A percentile compares a stretch with the other conserved stretches of the same genome.
These are phyloP conservation scores for Drosophila recens DNA, from an alignment of 2,888 invertebrate species.

Conservation along the genomic window DNA sequence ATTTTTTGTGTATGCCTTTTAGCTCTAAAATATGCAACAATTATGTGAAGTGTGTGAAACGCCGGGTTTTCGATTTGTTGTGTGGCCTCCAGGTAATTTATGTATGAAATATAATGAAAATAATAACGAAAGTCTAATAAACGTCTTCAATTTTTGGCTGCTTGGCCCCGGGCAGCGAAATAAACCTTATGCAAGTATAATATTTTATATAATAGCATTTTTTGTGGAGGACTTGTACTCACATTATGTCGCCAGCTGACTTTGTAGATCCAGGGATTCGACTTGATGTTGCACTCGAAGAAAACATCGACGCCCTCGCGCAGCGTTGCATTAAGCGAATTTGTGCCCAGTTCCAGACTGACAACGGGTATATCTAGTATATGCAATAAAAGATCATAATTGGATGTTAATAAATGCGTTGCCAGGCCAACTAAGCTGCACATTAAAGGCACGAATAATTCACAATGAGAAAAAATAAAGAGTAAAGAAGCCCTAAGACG, in stretches of 20 bases:
- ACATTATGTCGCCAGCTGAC: constrained; percentile 92
- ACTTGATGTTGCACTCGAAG: constrained; percentile 95
- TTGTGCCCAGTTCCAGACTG: constrained; percentile 92
- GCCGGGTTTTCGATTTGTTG: constrained; percentile 53
- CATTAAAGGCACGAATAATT: constrained; percentile 29
- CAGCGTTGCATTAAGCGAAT: constrained; percentile 90
- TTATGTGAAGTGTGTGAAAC: constrained; percentile 51
- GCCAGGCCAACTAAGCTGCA: constrained; percentile 26
- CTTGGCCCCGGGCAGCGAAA: constrained; percentile 10
- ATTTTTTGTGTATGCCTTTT: constrained; percentile 38
- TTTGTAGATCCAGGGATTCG: constrained; percentile 93
- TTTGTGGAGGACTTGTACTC: constrained; percentile 83
- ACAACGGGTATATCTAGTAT: constrained; percentile 92
- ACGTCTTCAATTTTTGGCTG: constrained; percentile 44
- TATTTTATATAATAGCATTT: background rate
- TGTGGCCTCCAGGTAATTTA: constrained; percentile 71
- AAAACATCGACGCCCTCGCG: constrained; percentile 95
- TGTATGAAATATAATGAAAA: constrained; percentile 75
- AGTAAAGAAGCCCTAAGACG: constrained; percentile 54
- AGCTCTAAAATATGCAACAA: constrained; percentile 77
- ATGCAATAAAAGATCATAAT: background rate
- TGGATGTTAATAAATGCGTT: background rate
- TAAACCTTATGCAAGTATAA: constrained; percentile 10
- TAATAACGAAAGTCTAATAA: constrained; percentile 62
- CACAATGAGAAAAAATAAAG: constrained; percentile 2